Conservation (phyloP, 2,797 vertebrate species). For the Neosilurus hyrtlii region DNA sequence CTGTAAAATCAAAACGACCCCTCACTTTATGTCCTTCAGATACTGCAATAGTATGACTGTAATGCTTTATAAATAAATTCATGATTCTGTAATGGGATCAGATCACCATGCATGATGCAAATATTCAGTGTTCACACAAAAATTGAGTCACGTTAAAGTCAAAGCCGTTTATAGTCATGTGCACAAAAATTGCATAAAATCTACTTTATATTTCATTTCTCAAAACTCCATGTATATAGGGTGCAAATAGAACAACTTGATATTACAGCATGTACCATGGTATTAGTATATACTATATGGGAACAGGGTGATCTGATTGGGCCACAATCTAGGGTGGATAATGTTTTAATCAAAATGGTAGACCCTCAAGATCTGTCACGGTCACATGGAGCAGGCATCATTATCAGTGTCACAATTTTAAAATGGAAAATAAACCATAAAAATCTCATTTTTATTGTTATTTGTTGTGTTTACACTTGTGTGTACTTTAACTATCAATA, state of each 20-base stretch:
- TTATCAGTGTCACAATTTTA: too few relatives aligned
- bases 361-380: too few relatives aligned
- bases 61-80: conserved; percentile 28
- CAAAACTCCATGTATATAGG: not conserved
- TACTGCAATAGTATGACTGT: not conserved
- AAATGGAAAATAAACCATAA: too few relatives aligned
- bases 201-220: not conserved
- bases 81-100: not conserved
- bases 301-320: too few relatives aligned
- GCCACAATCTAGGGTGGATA: too few relatives aligned
- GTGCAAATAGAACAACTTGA: not conserved
- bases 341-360: too few relatives aligned
- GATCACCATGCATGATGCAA: not conserved
- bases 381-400: too few relatives aligned
- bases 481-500: too few relatives aligned
- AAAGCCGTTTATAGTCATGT: not conserved
- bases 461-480: too few relatives aligned
- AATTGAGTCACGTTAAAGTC: not conserved
- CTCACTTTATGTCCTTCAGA: not conserved
- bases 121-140: not conserved
- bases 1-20: not conserved
- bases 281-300: not conserved
- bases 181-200: not conserved
- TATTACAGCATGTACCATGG: not conserved
- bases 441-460: too few relatives aligned